phyloP scores from a whole-genome alignment of 2,113 vertebrate genomes.

The Tapirus terrestris region DNA sequence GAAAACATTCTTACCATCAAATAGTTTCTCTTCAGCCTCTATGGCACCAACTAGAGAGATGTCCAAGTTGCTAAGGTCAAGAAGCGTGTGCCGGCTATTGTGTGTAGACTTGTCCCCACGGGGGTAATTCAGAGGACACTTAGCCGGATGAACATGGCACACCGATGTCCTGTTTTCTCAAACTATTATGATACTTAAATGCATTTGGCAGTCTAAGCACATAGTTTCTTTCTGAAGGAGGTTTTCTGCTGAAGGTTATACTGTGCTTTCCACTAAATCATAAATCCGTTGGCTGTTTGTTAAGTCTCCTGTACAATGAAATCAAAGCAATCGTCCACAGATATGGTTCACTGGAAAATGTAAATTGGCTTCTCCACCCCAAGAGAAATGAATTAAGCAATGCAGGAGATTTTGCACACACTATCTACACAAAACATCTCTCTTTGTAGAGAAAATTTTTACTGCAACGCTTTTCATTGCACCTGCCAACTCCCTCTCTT shows the following conservation, averaged over 20 bases:
- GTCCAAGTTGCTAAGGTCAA: neutral
- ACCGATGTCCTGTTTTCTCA: conserved; percentile 49
- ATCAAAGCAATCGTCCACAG: conserved; percentile 61
- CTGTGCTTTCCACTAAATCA: conserved; percentile 68
- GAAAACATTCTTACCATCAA: neutral
- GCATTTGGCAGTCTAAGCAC: conserved; percentile 78
- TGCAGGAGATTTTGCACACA: neutral
- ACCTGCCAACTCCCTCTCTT: conserved; percentile 52
- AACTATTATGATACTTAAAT: conserved; percentile 65
- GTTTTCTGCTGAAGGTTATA: conserved; percentile 76
- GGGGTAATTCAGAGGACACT: neutral
- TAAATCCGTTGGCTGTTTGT: conserved; percentile 65
- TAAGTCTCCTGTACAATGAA: conserved; percentile 72
- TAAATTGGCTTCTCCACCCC: conserved; percentile 24
- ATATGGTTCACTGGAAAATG: conserved; percentile 60
- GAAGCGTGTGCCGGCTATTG: neutral
- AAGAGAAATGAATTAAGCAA: neutral
- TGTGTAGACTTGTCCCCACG: neutral
- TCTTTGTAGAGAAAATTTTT: conserved; percentile 41
- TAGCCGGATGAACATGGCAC: neutral
- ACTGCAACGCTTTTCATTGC: neutral
- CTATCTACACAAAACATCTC: neutral
- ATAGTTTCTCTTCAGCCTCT: neutral
- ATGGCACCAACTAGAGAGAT: neutral
- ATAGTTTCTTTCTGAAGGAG: conserved; percentile 67